Base-by-base conservation (phyloP, 2,888 invertebrate species). In the Frankliniella intonsa region DNA sequence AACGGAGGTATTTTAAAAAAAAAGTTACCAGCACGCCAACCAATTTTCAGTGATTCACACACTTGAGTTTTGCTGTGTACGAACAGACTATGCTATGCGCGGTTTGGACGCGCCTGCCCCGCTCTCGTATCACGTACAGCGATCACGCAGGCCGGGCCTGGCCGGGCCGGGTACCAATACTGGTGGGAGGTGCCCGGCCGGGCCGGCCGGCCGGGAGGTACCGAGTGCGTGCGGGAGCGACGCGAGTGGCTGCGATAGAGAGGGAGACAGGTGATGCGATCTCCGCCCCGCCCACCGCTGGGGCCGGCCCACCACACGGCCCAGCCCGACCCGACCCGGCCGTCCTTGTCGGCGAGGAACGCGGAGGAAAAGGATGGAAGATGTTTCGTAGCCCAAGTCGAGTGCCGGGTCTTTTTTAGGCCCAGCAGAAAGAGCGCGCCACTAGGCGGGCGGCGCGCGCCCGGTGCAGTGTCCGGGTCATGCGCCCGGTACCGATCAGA, bases 81-180 rank as follows among this genome's bases (percentile, higher is more conserved):
- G 38, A 38, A 5, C 38, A 38, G 38, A 38, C 38, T 38, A 5
- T 5, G 38, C 38, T 38, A 5, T 5, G 38, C 38, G 38, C 38
- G 38, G 3, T 38, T 38, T 38, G 38, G 38, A 38, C 14, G 62
- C n/a, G 62, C 17, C 62, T 11, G 7, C 62, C 14, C 62, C 19
- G 69, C 69, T 22, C 69, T 22, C 22, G 69, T 69, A 69, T 69
- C 69, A 69, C 69, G 69, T 69, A n/a, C 69, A 8, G 69, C 69
- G n/a, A 69, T 69, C 69, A 69, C 69, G 69, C 69, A 22, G 69
- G 22, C 22, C 19, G 14, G 55, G 14, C 55, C 55, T 5, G 55
- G 38, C 38, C 38, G 3, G 38, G 38, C 38, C 38, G 2, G n/a
- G 62, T 62, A 62, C 62, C 55, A 62, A n/a, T 62, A 62, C 62